phyloP scores from a whole-genome alignment of 35 echinoderm and acorn worm species.

The Lytechinus variegatus region DNA sequence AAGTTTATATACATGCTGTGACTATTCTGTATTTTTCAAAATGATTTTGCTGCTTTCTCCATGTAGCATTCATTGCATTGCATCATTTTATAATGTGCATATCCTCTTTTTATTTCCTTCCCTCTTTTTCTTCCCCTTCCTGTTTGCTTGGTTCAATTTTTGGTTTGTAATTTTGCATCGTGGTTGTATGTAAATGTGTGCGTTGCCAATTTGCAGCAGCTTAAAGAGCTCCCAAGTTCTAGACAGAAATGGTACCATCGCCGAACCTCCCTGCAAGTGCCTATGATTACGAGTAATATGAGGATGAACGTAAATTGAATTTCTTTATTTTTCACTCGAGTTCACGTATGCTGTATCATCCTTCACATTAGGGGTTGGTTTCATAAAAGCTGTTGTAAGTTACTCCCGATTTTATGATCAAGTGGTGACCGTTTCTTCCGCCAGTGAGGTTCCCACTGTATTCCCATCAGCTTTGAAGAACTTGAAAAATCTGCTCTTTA shows the following conservation, averaged over 20 bases:
- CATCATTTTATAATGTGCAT: neutral
- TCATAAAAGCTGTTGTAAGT: no score
- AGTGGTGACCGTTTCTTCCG: no score
- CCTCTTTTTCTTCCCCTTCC: neutral
- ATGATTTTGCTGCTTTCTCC: neutral
- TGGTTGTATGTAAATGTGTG: constrained; percentile 10
- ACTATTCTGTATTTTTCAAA: neutral
- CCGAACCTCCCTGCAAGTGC: constrained; percentile 8
- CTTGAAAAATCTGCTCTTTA: no score
- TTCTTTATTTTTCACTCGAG: neutral
- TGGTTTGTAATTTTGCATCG: constrained; percentile 30
- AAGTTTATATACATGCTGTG: neutral
- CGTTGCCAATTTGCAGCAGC: constrained; percentile 36
- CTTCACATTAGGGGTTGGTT: neutral
- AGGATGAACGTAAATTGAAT: constrained; percentile 2
- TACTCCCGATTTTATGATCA: no score
- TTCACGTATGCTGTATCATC: neutral
- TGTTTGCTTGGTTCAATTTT: neutral
- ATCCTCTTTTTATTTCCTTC: neutral
- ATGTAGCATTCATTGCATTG: neutral
- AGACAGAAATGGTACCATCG: constrained; percentile 32
- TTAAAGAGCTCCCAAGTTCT: neutral
- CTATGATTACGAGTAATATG: constrained; percentile 14
- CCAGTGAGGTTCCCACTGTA: no score
- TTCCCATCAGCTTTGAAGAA: no score